Base-by-base conservation (phyloP, 2,888 invertebrate species). In the Ctenicera cuprea region DNA sequence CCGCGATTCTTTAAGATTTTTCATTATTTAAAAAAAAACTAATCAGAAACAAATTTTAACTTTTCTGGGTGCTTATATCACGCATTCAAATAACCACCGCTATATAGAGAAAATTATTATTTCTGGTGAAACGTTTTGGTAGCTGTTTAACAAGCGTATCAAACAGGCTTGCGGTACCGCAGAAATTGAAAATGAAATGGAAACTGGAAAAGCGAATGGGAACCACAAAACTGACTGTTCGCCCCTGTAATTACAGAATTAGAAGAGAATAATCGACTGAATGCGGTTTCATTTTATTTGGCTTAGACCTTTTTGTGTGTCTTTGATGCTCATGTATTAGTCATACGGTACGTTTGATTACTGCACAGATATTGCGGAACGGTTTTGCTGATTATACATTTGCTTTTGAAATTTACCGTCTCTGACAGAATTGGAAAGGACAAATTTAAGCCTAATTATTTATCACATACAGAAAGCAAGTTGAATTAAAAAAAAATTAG, bases 101-200 rank as follows among this genome's bases (percentile, higher is more conserved):
- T 8, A 33, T 8, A 33, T 8, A 8, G 33, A 33, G 33, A 9
- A 33, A 33, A 33, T 33, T 33, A 33, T 33, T 33, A 33, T 33
- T 33, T 33, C 33, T 33, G 33, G 33, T 33, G 33, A 4, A 33
- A 8, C 33, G 14, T 30, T 54, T 54, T 12, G 30, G 54, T 54
- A 14, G 8, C 54, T 22, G 11, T 26, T 33, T 59, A 59, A 59
- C 59, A 59, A 59, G 59, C 59, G 18, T 38, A 59, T 38, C 59
- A 59, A 59, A 38, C 54, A 38, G 16, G 38, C 38, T 38, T 59
- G 37, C 38, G 59, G 59, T 59, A 18, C 12, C 16, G 37, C 1
- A 59, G 59, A 59, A 59, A 59, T 59, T 59, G 59, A 59, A 59
- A 59, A 59, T 59, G 59, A 59, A 62, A 62, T 62, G 62, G 62